Evolutionary conservation across 2,888 invertebrate genomes (phyloP).

Genomic region (Osmoderma eremita): DNA sequence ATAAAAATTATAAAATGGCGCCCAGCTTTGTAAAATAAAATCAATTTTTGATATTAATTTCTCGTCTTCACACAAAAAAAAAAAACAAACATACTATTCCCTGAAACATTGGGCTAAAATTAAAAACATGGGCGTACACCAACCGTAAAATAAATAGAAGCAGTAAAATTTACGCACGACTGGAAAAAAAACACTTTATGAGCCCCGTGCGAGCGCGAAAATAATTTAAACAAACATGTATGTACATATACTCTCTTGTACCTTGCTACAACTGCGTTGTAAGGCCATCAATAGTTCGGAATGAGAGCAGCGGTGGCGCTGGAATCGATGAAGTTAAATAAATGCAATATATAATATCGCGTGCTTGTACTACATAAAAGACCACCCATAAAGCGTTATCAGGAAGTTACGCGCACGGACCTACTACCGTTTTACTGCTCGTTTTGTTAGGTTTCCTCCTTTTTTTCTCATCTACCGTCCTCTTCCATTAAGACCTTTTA

Average conservation of each 20-base stretch:
- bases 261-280: conserved; percentile 10
- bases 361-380: conserved; percentile 33
- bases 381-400: conserved; percentile 29
- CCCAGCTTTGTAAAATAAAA: no score
- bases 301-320: conserved; percentile 17
- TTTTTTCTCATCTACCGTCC: background rate
- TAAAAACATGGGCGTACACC: background rate
- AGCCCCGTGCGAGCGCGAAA: background rate
- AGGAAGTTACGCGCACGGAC: conserved; percentile 12
- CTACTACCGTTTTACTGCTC: conserved; percentile 31
- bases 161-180: background rate
- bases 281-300: conserved; percentile 4
- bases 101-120: background rate
- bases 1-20: no score
- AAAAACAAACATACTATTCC: conserved; percentile 6
- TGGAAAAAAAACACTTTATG: conserved; percentile 6
- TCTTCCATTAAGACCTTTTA: conserved; percentile 9
- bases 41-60: no score
- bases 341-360: conserved; percentile 35
- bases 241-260: background rate
- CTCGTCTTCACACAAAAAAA: background rate
- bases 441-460: conserved; percentile 17
- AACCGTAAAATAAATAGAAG: conserved; percentile 12
- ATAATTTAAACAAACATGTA: conserved; percentile 16
- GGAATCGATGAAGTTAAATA: conserved; percentile 31